Base-by-base conservation (phyloP, 1,140 invertebrate species). In the Telenomus remus region DNA sequence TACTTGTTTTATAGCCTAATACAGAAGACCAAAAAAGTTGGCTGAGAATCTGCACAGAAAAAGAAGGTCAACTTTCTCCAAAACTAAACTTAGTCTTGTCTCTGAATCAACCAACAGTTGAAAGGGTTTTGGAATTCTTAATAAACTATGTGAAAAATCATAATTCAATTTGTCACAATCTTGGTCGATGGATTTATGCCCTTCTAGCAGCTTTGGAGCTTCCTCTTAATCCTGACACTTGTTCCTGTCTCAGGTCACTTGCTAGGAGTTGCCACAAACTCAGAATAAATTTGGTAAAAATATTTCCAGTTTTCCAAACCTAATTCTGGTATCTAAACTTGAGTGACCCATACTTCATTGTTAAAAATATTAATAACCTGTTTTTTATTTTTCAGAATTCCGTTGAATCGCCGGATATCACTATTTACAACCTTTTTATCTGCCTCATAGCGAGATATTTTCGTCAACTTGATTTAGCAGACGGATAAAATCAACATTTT, bases 381-480 rank as follows among this genome's bases (percentile, higher is more conserved):
- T 46, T 46, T 46, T 13, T 2, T 46, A 11, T 48, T 13, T 84
- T 87, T 46, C 83, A 91, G 90, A 84, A 85, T 65, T 83, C 80
- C 10, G 42, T 79, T 11, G 82, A 89, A 35, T 81, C 88, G 63
- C 80, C 86, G 1, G 76, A 84, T 59, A 81, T 91, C 2, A 78
- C 83, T 13, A 86, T 90, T 11, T 74, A 91, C 9, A 92, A 92
- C 82, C 84, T 92, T 35, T 87, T 92, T 46, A 91, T 92, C 57
- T 91, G 90, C 72, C 76, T 92, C 39, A 90, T 92, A 13, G 87
- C 90, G 39, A 86, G 88, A 66, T 92, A 91, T 79, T 92, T 92
- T 81, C 88, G 89, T 63, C 91, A 92, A 80, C 83, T 87, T 33
- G 91, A 92, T 81, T 81, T 92, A 63, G 90, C 88, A 3, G 91